Base-by-base conservation (phyloP, 2,113 vertebrate genomes). In the Geothlypis trichas region DNA sequence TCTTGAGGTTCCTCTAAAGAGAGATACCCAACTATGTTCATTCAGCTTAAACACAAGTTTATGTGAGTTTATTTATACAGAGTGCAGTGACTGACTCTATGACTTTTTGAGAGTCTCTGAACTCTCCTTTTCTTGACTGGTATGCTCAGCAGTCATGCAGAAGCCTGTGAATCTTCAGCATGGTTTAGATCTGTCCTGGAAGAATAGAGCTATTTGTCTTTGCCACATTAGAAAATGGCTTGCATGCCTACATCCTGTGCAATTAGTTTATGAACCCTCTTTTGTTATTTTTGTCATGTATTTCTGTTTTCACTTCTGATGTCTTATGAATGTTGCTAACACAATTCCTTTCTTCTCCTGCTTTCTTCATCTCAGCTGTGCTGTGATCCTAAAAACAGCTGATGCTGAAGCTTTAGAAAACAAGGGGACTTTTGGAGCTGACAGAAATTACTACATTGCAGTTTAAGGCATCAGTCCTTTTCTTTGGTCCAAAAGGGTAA, bases 221-320 rank as follows among this genome's bases (percentile, higher is more conserved):
- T 91, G 94, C 94, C 93, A 91, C 86, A 93, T 91, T 51, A 95
- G 87, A 94, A 95, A 95, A 95, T 88, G 87, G 87, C 81, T 91
- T 94, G 84, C 93, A 91, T 94, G 95, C 84, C 84, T 95, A 88
- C 92, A 89, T 94, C 92, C 93, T 96, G 92, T 91, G 89, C 94
- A 95, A 85, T 93, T 95, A 72, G 80, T 91, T 89, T 93, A 95
- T 71, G 86, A 96, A 89, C 65, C 52, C 84, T 83, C 81, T 90
- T 93, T 88, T 95, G 93, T 96, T 96, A 94, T 92, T 97, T 97
- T 93, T 95, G 95, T 94, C 92, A 93, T 93, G 78, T 93, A 93
- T 94, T 96, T 89, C 89, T 95, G 88, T 96, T 96, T 96, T 96
- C 88, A 94, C 92, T 94, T 95, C 79, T 95, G 79, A 67, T 94